Evolutionary conservation across 2,888 invertebrate genomes (phyloP).

Genomic region (Trichopria drosophilae): DNA sequence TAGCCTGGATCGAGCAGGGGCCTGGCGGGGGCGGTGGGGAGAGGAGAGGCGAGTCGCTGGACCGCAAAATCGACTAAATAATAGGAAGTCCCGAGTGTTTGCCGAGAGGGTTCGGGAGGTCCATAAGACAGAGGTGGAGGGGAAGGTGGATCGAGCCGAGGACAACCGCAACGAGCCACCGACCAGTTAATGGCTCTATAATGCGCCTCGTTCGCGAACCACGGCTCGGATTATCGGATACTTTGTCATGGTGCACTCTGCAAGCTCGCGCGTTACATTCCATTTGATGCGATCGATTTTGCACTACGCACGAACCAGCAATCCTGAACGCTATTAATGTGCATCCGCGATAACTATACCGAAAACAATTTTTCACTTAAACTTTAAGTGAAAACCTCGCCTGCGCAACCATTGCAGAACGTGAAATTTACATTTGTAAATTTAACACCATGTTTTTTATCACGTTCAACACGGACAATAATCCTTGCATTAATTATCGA

Average conservation of each 20-base stretch:
- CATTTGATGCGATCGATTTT: too few relatives aligned
- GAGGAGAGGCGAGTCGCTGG: conserved; percentile 1
- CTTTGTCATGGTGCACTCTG: conserved; percentile 18
- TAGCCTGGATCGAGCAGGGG: neutral
- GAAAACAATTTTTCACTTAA: too few relatives aligned
- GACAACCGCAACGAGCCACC: conserved; percentile 49
- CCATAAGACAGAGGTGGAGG: conserved; percentile 21
- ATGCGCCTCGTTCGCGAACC: conserved; percentile 44
- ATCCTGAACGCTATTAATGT: too few relatives aligned
- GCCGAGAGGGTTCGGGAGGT: conserved; percentile 18
- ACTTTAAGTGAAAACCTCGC: too few relatives aligned
- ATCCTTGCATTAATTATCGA: too few relatives aligned
- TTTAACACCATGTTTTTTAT: too few relatives aligned
- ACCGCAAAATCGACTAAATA: conserved; percentile 30
- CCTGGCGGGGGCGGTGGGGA: neutral
- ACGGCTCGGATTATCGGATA: conserved; percentile 24
- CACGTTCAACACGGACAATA: too few relatives aligned
- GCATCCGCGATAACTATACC: too few relatives aligned
- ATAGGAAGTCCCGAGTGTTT: conserved; percentile 27
- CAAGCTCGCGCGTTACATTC: too few relatives aligned
- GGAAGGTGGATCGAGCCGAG: conserved; percentile 33
- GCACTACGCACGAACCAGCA: too few relatives aligned
- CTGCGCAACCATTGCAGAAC: too few relatives aligned
- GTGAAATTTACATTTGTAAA: too few relatives aligned
- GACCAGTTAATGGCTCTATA: conserved; percentile 52